Base-by-base conservation (phyloP, 2,113 vertebrate genomes). In the Tenrec ecaudatus region DNA sequence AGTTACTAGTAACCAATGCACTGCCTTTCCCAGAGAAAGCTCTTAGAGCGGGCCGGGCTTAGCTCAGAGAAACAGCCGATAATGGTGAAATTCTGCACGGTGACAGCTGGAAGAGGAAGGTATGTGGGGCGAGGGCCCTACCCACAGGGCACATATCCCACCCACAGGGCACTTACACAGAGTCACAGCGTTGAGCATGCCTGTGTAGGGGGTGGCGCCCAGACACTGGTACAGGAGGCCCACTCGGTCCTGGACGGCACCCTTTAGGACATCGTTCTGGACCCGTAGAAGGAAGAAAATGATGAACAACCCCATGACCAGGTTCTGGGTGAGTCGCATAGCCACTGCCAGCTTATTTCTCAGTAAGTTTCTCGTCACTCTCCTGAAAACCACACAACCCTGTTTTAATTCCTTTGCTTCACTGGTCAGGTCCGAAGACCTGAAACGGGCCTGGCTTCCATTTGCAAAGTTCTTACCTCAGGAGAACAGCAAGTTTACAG, bases 281-380 rank as follows among this genome's bases (percentile, higher is more conserved):
- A 99, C 94, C 4, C 96, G 98, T 15, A 99, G 98, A 38, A 99
- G 97, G 89, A 98, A 99, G 96, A 99, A 98, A 36, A 98, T 98
- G 92, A 99, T 20, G 40, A 99, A 99, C 91, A 99, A 96, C 31
- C 98, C 98, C 85, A 99, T 99, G 38, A 99, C 98, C 86, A 99
- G 94, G 91, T 99, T 99, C 98, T 99, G 99, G 25, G 98, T 98
- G 47, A 99, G 98, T 40, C 99, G 99, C 99, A 99, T 99, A 60
- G 98, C 87, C 71, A 99, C 96, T 0, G 99, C 99, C 96, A 98
- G 98, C 96, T 99, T 98, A 97, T 99, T 98, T 97, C 99, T 98
- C 94, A 98, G 98, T 58, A 99, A 95, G 97, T 99, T 99, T 94
- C 98, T 98, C 1, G 95, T 96, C 38, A 98, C 98, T 96, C 99